Percentiles rank a stretch among this genome's conserved stretches.
phyloP scores from a whole-genome alignment of 2,888 invertebrate species.

The Mechanitis mazaeus region DNA sequence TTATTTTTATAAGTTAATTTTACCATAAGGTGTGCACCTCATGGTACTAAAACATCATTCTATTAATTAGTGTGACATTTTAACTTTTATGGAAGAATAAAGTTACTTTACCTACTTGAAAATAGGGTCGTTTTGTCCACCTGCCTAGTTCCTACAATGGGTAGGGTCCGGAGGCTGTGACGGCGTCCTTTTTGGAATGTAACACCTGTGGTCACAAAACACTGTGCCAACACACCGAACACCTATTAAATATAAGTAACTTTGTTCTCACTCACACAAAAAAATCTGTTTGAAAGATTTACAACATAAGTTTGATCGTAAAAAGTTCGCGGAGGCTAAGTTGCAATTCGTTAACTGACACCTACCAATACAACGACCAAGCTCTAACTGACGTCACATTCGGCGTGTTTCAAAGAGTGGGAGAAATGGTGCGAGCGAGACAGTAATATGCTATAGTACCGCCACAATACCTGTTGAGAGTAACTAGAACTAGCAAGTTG shows the following conservation, averaged over 20 bases:
- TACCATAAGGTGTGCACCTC: too few species aligned
- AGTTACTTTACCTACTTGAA: slow-evolving; percentile 28
- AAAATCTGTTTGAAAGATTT: slow-evolving; percentile 27
- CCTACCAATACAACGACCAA: slow-evolving; percentile 52
- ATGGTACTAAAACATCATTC: too few species aligned
- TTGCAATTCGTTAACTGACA: slow-evolving; percentile 30
- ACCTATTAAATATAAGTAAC: slow-evolving; percentile 23
- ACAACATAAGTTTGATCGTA: slow-evolving; percentile 40
- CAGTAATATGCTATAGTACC: slow-evolving; percentile 37
- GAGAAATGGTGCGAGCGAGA: slow-evolving; percentile 31
- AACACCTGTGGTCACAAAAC: slow-evolving; percentile 67
- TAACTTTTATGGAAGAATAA: not conserved
- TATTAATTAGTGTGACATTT: not conserved
- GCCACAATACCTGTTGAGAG: slow-evolving; percentile 56
- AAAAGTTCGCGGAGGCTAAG: slow-evolving; percentile 58
- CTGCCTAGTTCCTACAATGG: slow-evolving; percentile 42
- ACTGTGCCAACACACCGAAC: slow-evolving; percentile 44
- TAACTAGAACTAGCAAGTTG: slow-evolving; percentile 18
- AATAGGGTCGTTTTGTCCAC: slow-evolving; percentile 51
- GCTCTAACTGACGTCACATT: slow-evolving; percentile 51
- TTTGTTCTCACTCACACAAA: slow-evolving; percentile 34
- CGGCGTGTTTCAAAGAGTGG: slow-evolving; percentile 32
- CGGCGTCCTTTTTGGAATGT: slow-evolving; percentile 67
- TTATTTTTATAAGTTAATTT: too few species aligned
- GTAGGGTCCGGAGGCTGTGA: slow-evolving; percentile 58